phyloP scores from a whole-genome alignment of 2,888 invertebrate genomes.

The Metalampra italica region DNA sequence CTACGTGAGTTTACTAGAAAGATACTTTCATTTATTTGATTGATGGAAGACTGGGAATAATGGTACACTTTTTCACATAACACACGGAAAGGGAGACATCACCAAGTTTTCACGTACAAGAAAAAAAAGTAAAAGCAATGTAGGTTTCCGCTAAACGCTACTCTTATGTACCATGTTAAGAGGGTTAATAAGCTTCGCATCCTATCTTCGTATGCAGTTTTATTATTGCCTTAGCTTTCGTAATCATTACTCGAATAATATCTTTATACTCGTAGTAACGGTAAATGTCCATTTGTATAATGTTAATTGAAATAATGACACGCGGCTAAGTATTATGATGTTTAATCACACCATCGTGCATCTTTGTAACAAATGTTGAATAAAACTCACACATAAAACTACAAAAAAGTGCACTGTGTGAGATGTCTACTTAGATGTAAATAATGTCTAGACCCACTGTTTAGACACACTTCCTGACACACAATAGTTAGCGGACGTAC shows the following conservation, averaged over 20 bases:
- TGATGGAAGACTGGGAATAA: too few species aligned
- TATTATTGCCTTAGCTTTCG: slow-evolving; percentile 16
- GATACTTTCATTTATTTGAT: too few species aligned
- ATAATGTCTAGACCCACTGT: too few species aligned
- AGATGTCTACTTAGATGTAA: too few species aligned
- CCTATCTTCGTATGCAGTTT: slow-evolving; percentile 4
- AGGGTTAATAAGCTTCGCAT: background rate
- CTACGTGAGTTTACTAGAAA: too few species aligned
- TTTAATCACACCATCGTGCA: background rate
- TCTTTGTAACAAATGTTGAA: background rate
- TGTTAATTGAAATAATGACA: slow-evolving; percentile 20
- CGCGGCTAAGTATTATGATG: background rate
- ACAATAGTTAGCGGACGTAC: too few species aligned
- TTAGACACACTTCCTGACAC: too few species aligned
- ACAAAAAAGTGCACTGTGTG: too few species aligned
- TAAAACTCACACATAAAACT: too few species aligned
- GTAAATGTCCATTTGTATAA: slow-evolving; percentile 25
- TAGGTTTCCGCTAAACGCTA: background rate
- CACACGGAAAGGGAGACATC: too few species aligned
- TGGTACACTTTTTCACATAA: too few species aligned
- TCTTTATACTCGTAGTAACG: slow-evolving; percentile 25
- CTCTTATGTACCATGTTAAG: background rate
- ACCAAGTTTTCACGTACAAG: background rate
- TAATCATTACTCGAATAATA: slow-evolving; percentile 33
- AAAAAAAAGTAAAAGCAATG: background rate